phyloP scores from a whole-genome alignment of 2,113 vertebrate genomes.

The Myodes glareolus region DNA sequence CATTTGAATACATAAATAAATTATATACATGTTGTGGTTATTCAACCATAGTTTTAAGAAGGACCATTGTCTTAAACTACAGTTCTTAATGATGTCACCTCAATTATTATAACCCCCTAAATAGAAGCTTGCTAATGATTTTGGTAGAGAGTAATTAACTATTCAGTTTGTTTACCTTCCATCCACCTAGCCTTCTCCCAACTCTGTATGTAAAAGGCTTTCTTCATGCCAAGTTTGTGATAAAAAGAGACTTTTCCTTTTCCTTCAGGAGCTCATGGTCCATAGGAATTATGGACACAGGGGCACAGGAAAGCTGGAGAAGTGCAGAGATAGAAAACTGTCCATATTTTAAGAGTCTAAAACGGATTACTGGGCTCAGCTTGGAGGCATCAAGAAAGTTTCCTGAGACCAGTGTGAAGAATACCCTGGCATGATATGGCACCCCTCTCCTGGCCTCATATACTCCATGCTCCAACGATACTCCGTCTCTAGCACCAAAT shows the following conservation, averaged over 20 bases:
- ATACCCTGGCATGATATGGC: background rate
- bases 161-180: background rate
- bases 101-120: background rate
- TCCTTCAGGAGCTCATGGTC: background rate
- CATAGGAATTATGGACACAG: background rate
- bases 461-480: rapidly evolving
- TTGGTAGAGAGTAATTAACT: conserved; percentile 19
- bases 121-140: background rate
- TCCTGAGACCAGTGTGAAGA: background rate
- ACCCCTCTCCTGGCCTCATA: background rate
- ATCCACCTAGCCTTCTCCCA: background rate
- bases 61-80: background rate
- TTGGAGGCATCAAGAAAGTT: background rate
- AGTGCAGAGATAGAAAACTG: background rate
- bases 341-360: no score
- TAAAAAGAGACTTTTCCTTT: background rate
- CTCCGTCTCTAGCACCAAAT: background rate
- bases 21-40: background rate
- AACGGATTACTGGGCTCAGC: no score
- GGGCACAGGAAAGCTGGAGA: background rate
- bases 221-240: background rate
- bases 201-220: background rate
- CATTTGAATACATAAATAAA: background rate
- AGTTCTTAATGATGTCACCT: background rate
- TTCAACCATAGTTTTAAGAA: background rate